Evolutionary conservation across 2,113 vertebrate genomes (phyloP).

Genomic region (Lophotis ruficrista): DNA sequence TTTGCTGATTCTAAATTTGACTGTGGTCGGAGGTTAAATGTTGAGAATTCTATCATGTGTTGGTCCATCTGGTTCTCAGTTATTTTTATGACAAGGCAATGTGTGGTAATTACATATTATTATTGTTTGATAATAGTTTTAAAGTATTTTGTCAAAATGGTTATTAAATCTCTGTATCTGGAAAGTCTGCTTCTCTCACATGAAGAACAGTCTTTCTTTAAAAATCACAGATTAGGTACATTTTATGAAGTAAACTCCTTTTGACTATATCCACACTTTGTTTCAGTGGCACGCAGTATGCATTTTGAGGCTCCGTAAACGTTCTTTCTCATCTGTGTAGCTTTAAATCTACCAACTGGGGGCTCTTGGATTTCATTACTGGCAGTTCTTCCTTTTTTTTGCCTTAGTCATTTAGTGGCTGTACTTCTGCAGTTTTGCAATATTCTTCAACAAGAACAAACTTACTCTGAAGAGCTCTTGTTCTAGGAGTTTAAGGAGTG

Average conservation of each 20-base stretch:
- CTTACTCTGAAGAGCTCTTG: conserved; percentile 11
- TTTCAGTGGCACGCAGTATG: neutral
- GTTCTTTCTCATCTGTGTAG: neutral
- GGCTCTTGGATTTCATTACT: neutral
- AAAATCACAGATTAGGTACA: neutral
- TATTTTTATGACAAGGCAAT: neutral
- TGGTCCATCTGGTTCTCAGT: neutral
- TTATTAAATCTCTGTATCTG: neutral
- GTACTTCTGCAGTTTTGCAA: neutral
- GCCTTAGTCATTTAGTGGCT: neutral
- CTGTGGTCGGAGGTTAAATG: neutral
- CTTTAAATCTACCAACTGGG: neutral
- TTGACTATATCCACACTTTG: neutral
- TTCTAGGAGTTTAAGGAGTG: conserved; percentile 3
- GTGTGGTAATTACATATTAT: neutral
- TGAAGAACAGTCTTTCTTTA: neutral
- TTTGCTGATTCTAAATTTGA: conserved; percentile 29
- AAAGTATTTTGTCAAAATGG: neutral
- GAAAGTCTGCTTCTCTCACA: neutral
- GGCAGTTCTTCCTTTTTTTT: neutral
- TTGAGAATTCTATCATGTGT: neutral
- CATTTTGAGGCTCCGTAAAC: neutral
- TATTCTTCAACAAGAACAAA: neutral
- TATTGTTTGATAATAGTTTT: conserved; percentile 11
- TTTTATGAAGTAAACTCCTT: neutral